phyloP scores from a whole-genome alignment of 2,888 invertebrate genomes.

The Lumbricus terrestris region DNA sequence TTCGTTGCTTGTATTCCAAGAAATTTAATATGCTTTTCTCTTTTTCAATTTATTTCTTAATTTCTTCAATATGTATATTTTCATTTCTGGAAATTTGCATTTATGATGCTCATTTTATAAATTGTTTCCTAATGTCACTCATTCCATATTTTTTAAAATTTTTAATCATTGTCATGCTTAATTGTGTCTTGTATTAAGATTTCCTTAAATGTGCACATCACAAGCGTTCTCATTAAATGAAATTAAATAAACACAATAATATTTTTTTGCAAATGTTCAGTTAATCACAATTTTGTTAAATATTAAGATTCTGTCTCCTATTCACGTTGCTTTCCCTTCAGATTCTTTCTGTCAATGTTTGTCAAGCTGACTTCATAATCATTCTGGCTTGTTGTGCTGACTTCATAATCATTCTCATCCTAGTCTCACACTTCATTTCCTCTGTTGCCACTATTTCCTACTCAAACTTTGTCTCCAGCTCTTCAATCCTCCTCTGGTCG shows the following conservation, averaged over 20 bases:
- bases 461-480: neutral
- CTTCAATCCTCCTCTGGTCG: neutral
- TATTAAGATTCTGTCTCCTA: neutral
- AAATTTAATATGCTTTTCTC: neutral
- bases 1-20: too few relatives aligned
- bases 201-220: neutral
- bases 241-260: neutral
- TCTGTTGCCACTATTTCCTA: neutral
- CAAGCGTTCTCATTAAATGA: neutral
- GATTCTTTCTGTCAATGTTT: conserved; percentile 3
- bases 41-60: neutral
- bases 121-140: neutral
- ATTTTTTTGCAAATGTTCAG: neutral
- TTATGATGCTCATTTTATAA: neutral
- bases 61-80: neutral
- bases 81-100: neutral
- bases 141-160: neutral
- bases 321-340: neutral
- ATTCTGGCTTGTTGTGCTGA: too few relatives aligned
- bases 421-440: conserved; percentile 3
- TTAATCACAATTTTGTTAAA: neutral
- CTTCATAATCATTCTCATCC: neutral
- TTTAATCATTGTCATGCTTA: neutral
- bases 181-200: neutral
- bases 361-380: too few relatives aligned